Evolutionary conservation across 2,797 vertebrate genomes (phyloP).

Genomic region (Fringilla coelebs): DNA sequence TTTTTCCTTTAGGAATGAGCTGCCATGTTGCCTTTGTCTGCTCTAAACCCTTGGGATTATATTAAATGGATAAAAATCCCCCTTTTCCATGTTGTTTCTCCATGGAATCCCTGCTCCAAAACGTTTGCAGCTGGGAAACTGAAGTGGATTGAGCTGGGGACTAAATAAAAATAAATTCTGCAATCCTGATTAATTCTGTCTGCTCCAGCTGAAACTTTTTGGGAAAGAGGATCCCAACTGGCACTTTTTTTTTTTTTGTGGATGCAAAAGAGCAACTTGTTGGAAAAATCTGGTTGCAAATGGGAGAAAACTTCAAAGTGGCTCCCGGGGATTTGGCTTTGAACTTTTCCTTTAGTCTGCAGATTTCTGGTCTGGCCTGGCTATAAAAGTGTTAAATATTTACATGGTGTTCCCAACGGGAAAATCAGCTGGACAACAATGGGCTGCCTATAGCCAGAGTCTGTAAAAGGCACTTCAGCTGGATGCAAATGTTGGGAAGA

Average conservation of each 20-base stretch:
- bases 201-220: neutral
- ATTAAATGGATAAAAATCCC: neutral
- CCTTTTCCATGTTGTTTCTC: neutral
- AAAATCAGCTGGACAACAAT: slow-evolving; percentile 50
- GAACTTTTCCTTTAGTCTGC: slow-evolving; percentile 33
- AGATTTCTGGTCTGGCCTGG: neutral
- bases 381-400: neutral
- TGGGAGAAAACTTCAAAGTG: slow-evolving; percentile 26
- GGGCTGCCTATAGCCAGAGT: neutral
- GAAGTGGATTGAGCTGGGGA: neutral
- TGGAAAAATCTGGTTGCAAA: neutral
- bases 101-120: neutral
- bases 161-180: neutral
- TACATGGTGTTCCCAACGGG: neutral
- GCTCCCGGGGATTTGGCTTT: neutral
- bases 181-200: neutral
- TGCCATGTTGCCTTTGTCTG: slow-evolving; percentile 67
- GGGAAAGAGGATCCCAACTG: neutral
- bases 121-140: neutral
- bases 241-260: neutral
- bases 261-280: neutral
- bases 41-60: neutral
- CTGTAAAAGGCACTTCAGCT: neutral
- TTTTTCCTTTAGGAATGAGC: neutral
- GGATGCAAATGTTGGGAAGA: neutral